Conservation (phyloP, 2,888 invertebrate genomes). For the Ametastegia equiseti region DNA sequence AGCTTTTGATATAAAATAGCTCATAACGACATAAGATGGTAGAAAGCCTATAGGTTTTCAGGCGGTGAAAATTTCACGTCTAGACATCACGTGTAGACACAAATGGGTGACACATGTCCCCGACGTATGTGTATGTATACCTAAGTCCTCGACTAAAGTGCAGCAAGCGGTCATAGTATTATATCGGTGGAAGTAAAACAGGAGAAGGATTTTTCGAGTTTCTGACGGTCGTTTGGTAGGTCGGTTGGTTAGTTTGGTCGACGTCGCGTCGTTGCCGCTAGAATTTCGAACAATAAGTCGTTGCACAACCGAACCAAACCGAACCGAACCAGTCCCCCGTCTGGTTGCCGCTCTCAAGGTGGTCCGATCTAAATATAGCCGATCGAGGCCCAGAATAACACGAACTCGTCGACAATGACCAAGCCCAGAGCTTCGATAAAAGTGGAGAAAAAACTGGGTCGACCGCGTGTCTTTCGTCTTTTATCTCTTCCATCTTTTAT, state of each 20-base stretch:
- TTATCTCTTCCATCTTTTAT: background rate
- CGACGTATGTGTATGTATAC: background rate
- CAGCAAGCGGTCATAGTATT: background rate
- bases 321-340: conserved; percentile 25
- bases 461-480: conserved; percentile 29
- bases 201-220: background rate
- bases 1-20: no score
- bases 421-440: conserved; percentile 54
- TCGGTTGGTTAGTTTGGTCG: background rate
- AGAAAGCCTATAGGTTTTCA: background rate
- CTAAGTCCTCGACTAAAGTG: background rate
- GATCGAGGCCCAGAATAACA: conserved; percentile 72
- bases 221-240: background rate
- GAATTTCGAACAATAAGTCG: conserved; percentile 46
- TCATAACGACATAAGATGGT: background rate
- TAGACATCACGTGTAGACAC: conserved; percentile 22
- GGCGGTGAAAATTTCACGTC: background rate
- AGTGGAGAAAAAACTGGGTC: conserved; percentile 29
- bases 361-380: conserved; percentile 75
- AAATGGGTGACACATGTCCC: conserved; percentile 21
- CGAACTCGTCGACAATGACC: conserved; percentile 69
- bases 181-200: no score
- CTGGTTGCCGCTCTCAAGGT: conserved; percentile 67
- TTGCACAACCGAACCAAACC: conserved; percentile 49
- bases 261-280: background rate